Base-by-base conservation (phyloP, 2,113 vertebrate species). In the Apodemus speciosus region DNA sequence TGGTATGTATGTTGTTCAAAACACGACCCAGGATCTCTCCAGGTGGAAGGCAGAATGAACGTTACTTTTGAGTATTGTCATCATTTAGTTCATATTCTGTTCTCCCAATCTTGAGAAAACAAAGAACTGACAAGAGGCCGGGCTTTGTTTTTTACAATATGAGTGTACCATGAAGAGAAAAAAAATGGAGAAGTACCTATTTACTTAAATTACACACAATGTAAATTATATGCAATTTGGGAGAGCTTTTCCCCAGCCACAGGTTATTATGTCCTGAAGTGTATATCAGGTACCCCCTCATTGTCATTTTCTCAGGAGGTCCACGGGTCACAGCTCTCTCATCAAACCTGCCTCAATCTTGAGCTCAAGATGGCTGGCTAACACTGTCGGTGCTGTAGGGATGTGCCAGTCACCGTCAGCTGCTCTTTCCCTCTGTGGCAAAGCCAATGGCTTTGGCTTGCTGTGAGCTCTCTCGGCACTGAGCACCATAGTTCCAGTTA, bases 21-120 rank as follows among this genome's bases (percentile, higher is more conserved):
- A 89, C 88, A 85, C 66, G 49, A 85, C 56, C 40, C 11, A 89
- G 25, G 95, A 62, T 58, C 77, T 90, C 94, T 97, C 96, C 43
- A 75, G 94, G 75, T 72, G 95, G 72, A 72, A 93, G 58, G 69
- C 95, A 75, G 86, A 77, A 85, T 93, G 89, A 38, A 85, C 64
- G 32, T 0, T 80, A 56, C 60, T 92, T 93, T 93, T 86, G 18
- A 94, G 56, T 8, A 89, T 73, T 73, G 94, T 56, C 72, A 20
- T 79, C 58, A 35, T 43, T 91, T 95, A 81, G 43, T 62, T 94
- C n/a, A 66, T 0, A 62, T 32, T 97, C 97, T 95, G 46, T 93
- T 97, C 96, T 91, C n/a, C 88, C 96, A 90, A 84, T 23, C 13
- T 18, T 43, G 16, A 88, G 84, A 83, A 92, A 72, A 38, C 14